These are phyloP conservation scores for Dendroctonus valens DNA, from an alignment of 1,140 invertebrate genomes.

Conservation along the genomic window DNA sequence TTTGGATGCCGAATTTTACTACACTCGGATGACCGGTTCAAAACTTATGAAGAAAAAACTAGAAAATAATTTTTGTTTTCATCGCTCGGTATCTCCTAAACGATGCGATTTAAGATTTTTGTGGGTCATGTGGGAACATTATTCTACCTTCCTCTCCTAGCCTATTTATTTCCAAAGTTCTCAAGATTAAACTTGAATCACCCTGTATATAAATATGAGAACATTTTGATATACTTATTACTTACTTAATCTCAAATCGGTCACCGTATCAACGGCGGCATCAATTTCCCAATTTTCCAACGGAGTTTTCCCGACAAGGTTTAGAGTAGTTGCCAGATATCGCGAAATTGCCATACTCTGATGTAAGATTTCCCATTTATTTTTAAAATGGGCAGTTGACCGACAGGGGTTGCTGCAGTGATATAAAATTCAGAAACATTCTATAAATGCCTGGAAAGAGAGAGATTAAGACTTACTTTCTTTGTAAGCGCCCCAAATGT, in stretches of 20 bases:
- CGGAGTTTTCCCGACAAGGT: constrained; percentile 62
- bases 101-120: no score
- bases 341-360: constrained; percentile 70
- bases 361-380: constrained; percentile 65
- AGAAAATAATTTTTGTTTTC: no score
- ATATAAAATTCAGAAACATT: constrained; percentile 3
- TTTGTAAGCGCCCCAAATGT: constrained; percentile 49
- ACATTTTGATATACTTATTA: not conserved
- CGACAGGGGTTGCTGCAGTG: constrained; percentile 60
- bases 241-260: constrained; percentile 49
- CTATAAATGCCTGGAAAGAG: not conserved
- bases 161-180: no score
- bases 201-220: no score
- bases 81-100: no score
- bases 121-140: no score
- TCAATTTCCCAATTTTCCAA: constrained; percentile 66
- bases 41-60: no score
- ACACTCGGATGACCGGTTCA: no score
- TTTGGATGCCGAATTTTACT: no score
- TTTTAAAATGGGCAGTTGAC: constrained; percentile 71
- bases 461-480: constrained; percentile 35
- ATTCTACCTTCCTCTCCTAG: no score
- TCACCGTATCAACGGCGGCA: constrained; percentile 61
- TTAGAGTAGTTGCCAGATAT: constrained; percentile 66
- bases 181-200: no score